Evolutionary conservation across 2,113 vertebrate genomes (phyloP).

Genomic region (Osmerus eperlanus): DNA sequence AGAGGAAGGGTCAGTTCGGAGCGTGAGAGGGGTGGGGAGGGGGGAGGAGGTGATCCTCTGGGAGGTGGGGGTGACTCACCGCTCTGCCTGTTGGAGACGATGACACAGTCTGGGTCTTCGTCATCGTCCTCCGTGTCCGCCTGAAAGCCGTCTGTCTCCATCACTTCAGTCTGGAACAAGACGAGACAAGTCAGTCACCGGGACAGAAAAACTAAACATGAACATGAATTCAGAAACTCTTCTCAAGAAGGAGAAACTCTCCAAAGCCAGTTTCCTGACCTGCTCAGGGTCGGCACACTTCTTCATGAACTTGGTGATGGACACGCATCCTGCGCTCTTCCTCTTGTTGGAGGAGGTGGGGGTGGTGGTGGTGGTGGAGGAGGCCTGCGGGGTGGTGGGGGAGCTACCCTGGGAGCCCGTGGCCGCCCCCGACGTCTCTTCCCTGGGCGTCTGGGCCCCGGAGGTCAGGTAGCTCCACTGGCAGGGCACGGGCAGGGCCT

Average conservation of each 20-base stretch:
- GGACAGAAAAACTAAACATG: too few relatives aligned
- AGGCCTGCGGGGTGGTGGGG: slow-evolving; percentile 59
- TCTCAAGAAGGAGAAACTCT: background rate
- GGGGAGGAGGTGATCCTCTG: background rate
- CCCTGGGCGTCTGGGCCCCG: slow-evolving; percentile 70
- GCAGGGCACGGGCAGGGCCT: slow-evolving; percentile 86
- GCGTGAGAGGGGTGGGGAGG: background rate
- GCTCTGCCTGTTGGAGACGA: slow-evolving; percentile 66
- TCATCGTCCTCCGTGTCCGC: slow-evolving; percentile 89
- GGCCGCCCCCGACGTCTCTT: slow-evolving; percentile 63
- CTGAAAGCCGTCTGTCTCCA: slow-evolving; percentile 90
- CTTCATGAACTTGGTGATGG: slow-evolving; percentile 95
- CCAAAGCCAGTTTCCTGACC: slow-evolving; percentile 60
- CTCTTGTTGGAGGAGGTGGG: slow-evolving; percentile 68
- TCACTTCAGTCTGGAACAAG: slow-evolving; percentile 61
- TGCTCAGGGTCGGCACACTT: slow-evolving; percentile 69
- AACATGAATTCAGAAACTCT: background rate
- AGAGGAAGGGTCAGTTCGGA: background rate
- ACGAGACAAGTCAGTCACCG: background rate
- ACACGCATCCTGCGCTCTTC: slow-evolving; percentile 83
- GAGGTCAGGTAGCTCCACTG: slow-evolving; percentile 87
- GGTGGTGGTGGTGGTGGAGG: slow-evolving; percentile 35
- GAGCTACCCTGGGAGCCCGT: slow-evolving; percentile 62
- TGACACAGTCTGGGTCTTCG: slow-evolving; percentile 78
- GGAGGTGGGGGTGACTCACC: slow-evolving; percentile 63